phyloP scores from a whole-genome alignment of 2,888 invertebrate species.

The Agriopis leucophaearia region DNA sequence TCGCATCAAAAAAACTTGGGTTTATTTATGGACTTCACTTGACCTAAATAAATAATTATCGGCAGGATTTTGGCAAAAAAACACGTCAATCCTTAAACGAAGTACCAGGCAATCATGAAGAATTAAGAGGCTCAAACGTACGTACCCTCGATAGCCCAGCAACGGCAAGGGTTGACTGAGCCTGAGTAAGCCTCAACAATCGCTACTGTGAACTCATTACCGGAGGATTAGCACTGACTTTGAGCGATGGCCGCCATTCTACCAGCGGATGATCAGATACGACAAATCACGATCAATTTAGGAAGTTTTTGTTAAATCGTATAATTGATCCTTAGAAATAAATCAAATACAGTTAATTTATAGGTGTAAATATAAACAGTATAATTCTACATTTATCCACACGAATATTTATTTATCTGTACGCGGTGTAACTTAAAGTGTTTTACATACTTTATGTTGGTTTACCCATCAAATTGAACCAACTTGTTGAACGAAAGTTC shows the following conservation, averaged over 20 bases:
- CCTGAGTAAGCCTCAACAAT: constrained; percentile 66
- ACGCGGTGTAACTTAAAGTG: too few species aligned
- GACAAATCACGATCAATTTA: constrained; percentile 69
- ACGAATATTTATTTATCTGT: too few species aligned
- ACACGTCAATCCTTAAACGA: constrained; percentile 5
- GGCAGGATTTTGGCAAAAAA: not conserved
- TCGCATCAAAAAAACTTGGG: too few species aligned
- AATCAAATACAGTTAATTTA: not conserved
- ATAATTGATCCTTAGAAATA: constrained; percentile 11
- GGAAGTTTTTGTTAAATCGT: constrained; percentile 48
- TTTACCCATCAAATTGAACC: too few species aligned
- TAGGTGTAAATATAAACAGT: not conserved
- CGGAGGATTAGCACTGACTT: constrained; percentile 78
- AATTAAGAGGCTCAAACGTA: constrained; percentile 28
- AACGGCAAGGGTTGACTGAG: constrained; percentile 50
- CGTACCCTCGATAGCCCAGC: constrained; percentile 28
- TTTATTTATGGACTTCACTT: not conserved
- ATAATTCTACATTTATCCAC: too few species aligned
- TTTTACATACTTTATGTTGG: too few species aligned
- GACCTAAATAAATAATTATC: not conserved
- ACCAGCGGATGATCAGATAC: constrained; percentile 61
- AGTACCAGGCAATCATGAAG: constrained; percentile 28
- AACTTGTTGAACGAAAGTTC: too few species aligned
- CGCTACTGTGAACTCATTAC: constrained; percentile 81
- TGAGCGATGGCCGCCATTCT: constrained; percentile 75